Conservation (phyloP, 1,140 invertebrate species). For the Panagrolaimus sp. region DNA sequence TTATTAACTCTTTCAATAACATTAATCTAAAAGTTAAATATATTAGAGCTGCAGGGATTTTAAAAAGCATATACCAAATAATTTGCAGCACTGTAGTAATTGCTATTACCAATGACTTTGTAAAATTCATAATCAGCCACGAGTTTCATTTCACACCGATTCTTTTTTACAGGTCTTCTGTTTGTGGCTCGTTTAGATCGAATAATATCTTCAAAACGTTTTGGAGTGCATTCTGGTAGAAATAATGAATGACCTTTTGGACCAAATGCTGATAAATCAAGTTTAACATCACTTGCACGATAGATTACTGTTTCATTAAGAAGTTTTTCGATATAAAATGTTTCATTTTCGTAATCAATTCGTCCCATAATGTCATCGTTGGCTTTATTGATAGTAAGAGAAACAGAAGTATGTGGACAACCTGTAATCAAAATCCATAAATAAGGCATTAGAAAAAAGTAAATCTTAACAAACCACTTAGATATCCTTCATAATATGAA, state of each 20-base stretch:
- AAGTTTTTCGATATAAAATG: not conserved
- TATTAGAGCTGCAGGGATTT: not conserved
- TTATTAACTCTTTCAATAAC: constrained; percentile 46
- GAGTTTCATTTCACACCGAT: constrained; percentile 45
- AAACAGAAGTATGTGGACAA: not conserved
- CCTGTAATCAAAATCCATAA: not conserved
- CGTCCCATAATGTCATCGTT: not conserved
- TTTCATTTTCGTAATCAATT: not conserved
- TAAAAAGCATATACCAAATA: constrained; percentile 36
- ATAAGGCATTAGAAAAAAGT: not conserved
- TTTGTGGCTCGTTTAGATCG: too few relatives aligned
- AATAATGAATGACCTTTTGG: not conserved
- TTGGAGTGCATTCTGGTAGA: not conserved
- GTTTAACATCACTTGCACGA: not conserved
- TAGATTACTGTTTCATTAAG: not conserved
- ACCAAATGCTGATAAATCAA: not conserved
- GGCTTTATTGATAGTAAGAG: not conserved
- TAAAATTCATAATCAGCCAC: constrained; percentile 46
- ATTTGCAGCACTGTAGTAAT: constrained; percentile 48
- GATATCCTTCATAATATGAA: not conserved
- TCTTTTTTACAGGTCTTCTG: constrained; percentile 24
- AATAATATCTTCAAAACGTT: not conserved
- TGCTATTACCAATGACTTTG: constrained; percentile 38
- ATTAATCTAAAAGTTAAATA: constrained; percentile 35
- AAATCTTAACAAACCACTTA: not conserved